Base-by-base conservation (phyloP, 2,888 invertebrate genomes). In the Polia nebulosa region DNA sequence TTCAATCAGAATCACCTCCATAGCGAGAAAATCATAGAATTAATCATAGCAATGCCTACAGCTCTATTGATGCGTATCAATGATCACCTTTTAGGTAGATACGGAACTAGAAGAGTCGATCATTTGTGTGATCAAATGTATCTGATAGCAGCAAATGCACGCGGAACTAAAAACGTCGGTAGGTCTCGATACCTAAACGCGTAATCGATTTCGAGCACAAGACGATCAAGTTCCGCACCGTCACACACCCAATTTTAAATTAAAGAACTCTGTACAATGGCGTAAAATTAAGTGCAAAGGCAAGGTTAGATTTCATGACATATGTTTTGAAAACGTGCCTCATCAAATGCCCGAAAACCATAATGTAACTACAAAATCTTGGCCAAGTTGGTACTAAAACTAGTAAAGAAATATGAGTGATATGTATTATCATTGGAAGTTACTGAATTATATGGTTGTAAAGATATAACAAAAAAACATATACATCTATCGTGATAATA, bases 141-240 rank as follows among this genome's bases (percentile, higher is more conserved):
- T 59, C n/a, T 49, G 61, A 61, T 59, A 55, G 36, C 22, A 39
- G 25, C 45, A 20, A 59, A 63, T 58, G 11, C 27, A 55, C 34
- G 49, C 41, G 73, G 55, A 67, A 67, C 47, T 55, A 59, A 49
- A 65, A 51, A 68, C n/a, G 39, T 34, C 5, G 1, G 17, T 57
- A 60, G 1, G 17, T 57, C 57, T 36, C 61, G 58, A 55, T 49
- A 44, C 39, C 25, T 45, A 52, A 39, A 62, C 22, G 36, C 6
- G 25, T 72, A 66, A 68, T 68, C 64, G 51, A 73, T 74, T 71
- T 44, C 13, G 41, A 67, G 34, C 61, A 69, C 68, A 52, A 66
- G 36, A 64, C 55, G 36, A 52, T 74, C 49, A 9, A 52, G 41
- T 69, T 61, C 41, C 59, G 36, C 56, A 34, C 5, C 52, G 25